Evolutionary conservation across 2,888 invertebrate species (phyloP).

Genomic region (Agrilus cyanescens): DNA sequence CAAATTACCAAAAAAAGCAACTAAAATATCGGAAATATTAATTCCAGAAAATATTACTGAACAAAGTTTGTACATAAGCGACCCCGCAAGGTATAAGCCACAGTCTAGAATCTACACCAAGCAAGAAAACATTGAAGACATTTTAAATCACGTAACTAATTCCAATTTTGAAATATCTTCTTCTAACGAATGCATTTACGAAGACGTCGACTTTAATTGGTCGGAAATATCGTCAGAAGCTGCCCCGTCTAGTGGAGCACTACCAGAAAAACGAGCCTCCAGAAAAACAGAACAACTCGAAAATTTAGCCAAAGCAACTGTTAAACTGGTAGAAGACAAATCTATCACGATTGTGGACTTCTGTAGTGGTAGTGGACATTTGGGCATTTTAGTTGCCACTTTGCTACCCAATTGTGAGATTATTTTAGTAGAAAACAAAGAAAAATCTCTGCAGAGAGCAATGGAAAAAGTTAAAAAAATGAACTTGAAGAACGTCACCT

Average conservation of each 20-base stretch:
- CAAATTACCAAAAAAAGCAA: slow-evolving; percentile 11
- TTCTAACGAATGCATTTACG: slow-evolving; percentile 29
- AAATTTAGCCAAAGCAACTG: slow-evolving; percentile 65
- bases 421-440: slow-evolving; percentile 84
- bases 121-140: slow-evolving; percentile 61
- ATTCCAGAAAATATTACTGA: slow-evolving; percentile 14
- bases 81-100: slow-evolving; percentile 64
- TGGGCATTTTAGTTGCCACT: slow-evolving; percentile 76
- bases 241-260: slow-evolving; percentile 64
- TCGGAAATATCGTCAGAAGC: slow-evolving; percentile 56
- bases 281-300: slow-evolving; percentile 81
- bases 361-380: slow-evolving; percentile 88
- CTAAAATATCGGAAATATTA: slow-evolving; percentile 16
- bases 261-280: slow-evolving; percentile 60
- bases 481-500: slow-evolving; percentile 57
- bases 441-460: slow-evolving; percentile 69
- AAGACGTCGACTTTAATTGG: slow-evolving; percentile 51
- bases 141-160: slow-evolving; percentile 15
- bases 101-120: slow-evolving; percentile 62
- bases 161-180: no score
- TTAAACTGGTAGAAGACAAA: slow-evolving; percentile 45
- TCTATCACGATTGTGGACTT: slow-evolving; percentile 69
- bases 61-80: slow-evolving; percentile 65
- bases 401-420: slow-evolving; percentile 66
- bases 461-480: slow-evolving; percentile 52